A percentile compares a stretch with the other conserved stretches of the same genome.
Conservation (phyloP, 1,140 invertebrate genomes). For the Drosophila ficusphila region DNA sequence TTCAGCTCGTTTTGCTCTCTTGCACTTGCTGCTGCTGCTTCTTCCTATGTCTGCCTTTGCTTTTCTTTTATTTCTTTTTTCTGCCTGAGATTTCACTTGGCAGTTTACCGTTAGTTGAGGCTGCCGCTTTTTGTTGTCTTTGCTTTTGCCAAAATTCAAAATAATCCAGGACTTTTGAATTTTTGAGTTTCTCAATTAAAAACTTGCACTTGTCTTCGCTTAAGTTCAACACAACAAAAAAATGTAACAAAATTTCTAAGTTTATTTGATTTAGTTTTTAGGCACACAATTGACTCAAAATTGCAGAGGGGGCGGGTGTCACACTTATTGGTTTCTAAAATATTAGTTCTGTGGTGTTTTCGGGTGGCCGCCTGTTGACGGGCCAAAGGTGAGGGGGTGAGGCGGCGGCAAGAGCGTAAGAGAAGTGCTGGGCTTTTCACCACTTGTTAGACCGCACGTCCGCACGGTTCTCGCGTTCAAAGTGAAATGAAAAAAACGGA, state of each 20-base stretch:
- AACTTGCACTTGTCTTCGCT: conserved; percentile 5
- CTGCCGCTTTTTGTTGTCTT: conserved; percentile 17
- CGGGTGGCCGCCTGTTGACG: conserved; percentile 32
- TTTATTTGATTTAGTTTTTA: conserved; percentile 5
- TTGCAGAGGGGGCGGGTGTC: conserved; percentile 15
- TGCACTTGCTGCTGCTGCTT: conserved; percentile 28
- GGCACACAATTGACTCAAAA: conserved; percentile 61
- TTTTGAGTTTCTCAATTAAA: conserved; percentile 8
- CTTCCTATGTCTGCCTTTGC: conserved; percentile 32
- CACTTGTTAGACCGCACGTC: conserved; percentile 20
- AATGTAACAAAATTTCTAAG: conserved; percentile 34
- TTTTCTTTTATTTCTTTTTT: conserved; percentile 32
- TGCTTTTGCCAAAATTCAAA: conserved; percentile 67
- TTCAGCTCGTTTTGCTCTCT: conserved; percentile 15
- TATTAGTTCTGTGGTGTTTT: conserved; percentile 3
- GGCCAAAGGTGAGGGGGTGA: conserved; percentile 1
- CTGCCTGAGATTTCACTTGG: conserved; percentile 74
- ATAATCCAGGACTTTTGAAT: conserved; percentile 84
- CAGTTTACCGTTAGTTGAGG: conserved; percentile 43
- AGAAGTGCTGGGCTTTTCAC: conserved; percentile 63
- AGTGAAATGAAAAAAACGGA: conserved; percentile 61
- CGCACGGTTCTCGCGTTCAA: conserved; percentile 4
- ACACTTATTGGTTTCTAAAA: conserved; percentile 15
- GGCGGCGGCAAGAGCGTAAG: conserved; percentile 10
- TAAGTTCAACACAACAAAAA: conserved; percentile 53